phyloP scores from a whole-genome alignment of 2,888 invertebrate genomes.

The Disparrhopalites patrizii region DNA sequence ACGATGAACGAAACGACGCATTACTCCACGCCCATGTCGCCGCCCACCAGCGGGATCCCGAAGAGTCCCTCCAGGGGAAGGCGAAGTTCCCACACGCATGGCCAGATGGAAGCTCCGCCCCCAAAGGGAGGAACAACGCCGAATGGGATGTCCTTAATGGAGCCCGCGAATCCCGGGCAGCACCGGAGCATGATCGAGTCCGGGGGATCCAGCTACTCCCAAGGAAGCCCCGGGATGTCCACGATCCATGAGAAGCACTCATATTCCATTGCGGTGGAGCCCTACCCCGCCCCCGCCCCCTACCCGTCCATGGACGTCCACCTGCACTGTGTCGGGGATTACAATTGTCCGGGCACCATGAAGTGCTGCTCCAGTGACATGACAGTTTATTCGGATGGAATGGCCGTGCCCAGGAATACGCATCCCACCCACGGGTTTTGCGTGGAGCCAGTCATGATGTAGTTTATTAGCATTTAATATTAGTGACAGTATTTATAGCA shows the following conservation, averaged over 20 bases:
- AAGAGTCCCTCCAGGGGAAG: too few relatives aligned
- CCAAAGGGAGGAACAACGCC: background rate
- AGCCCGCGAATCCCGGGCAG: background rate
- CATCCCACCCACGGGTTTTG: slow-evolving; percentile 41
- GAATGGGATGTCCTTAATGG: background rate
- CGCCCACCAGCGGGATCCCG: too few relatives aligned
- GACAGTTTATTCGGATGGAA: slow-evolving; percentile 35
- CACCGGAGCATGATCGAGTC: background rate
- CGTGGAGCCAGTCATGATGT: slow-evolving; percentile 31
- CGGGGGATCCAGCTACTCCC: background rate
- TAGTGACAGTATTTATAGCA: too few relatives aligned
- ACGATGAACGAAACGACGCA: background rate
- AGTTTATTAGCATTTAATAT: too few relatives aligned
- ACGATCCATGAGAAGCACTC: slow-evolving; percentile 6
- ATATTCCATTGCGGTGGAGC: slow-evolving; percentile 2
- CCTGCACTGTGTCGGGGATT: slow-evolving; percentile 36
- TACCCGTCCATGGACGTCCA: slow-evolving; percentile 2
- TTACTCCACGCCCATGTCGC: background rate
- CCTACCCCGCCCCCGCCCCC: background rate
- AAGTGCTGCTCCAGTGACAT: slow-evolving; percentile 43
- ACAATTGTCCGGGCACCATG: slow-evolving; percentile 37
- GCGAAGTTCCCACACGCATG: background rate
- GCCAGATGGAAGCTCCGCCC: background rate
- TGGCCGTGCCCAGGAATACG: slow-evolving; percentile 27
- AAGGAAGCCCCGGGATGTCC: background rate